Conservation (phyloP, 2,797 vertebrate species). For the Phoebastria nigripes region DNA sequence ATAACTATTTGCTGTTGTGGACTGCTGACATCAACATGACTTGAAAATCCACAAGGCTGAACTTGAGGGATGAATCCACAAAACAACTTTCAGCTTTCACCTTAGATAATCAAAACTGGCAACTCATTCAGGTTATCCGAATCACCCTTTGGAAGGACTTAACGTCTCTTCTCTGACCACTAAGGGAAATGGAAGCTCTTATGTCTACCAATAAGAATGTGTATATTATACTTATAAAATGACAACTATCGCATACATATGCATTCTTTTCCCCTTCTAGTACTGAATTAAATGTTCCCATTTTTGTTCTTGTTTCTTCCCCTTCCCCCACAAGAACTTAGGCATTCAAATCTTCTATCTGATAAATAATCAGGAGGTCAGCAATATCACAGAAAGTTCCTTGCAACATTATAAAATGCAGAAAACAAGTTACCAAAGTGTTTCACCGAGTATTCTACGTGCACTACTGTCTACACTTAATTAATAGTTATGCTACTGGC, state of each 20-base stretch:
- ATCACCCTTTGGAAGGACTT: not conserved
- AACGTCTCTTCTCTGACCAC: not conserved
- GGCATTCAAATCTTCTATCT: fast-evolving
- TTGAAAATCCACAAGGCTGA: not conserved
- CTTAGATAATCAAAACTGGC: not conserved
- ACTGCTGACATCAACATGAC: not conserved
- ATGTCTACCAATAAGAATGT: not conserved
- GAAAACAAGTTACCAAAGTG: not conserved
- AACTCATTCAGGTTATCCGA: not conserved
- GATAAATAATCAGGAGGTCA: not conserved
- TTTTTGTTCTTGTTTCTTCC: not conserved
- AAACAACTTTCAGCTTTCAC: not conserved
- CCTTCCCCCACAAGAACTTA: not conserved
- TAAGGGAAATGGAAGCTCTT: not conserved
- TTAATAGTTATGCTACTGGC: not conserved
- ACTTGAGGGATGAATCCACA: not conserved
- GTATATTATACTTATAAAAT: not conserved
- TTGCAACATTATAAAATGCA: not conserved
- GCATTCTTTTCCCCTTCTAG: not conserved
- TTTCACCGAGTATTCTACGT: not conserved
- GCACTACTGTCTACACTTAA: not conserved
- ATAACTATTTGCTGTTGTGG: not conserved
- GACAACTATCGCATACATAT: fast-evolving
- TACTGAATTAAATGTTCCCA: not conserved
- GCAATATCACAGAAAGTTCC: not conserved